Conservation (phyloP, 64 coral and sea anemone species). For the Montipora cactus region DNA sequence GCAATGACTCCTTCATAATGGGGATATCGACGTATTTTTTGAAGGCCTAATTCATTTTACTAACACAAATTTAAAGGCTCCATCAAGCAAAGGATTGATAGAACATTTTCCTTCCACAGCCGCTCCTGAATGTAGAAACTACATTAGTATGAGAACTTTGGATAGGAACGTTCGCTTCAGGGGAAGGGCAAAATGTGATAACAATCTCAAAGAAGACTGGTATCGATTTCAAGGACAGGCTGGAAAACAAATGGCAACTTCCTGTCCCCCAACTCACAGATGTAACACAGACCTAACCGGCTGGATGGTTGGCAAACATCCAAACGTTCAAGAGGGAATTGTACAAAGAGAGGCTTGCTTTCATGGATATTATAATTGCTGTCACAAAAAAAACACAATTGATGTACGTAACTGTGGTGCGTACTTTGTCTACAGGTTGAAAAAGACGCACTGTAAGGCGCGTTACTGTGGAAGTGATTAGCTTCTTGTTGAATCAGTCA, state of each 20-base stretch:
- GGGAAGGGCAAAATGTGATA: not conserved
- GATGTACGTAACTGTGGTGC: constrained; percentile 15
- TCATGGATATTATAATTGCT: not conserved
- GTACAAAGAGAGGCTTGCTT: constrained; percentile 36
- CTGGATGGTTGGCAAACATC: constrained; percentile 33
- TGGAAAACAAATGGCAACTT: constrained; percentile 3
- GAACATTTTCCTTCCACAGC: not conserved
- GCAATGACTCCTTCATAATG: too few relatives aligned
- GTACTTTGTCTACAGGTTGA: constrained; percentile 28
- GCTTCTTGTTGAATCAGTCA: not conserved
- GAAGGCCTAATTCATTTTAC: too few relatives aligned
- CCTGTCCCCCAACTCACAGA: not conserved
- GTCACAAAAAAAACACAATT: not conserved
- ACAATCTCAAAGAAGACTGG: constrained; percentile 4
- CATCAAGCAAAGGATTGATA: too few relatives aligned
- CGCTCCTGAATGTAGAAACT: not conserved
- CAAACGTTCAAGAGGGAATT: constrained; percentile 35
- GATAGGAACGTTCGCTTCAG: not conserved
- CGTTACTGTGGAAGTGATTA: constrained; percentile 5
- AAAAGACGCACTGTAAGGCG: not conserved
- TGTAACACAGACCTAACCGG: constrained; percentile 22
- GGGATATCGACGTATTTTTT: too few relatives aligned
- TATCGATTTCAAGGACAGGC: constrained; percentile 34
- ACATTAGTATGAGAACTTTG: not conserved
- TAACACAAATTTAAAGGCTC: too few relatives aligned